These are phyloP conservation scores for Microctonus hyperodae DNA, from an alignment of 2,888 invertebrate genomes.

Conservation along the genomic window DNA sequence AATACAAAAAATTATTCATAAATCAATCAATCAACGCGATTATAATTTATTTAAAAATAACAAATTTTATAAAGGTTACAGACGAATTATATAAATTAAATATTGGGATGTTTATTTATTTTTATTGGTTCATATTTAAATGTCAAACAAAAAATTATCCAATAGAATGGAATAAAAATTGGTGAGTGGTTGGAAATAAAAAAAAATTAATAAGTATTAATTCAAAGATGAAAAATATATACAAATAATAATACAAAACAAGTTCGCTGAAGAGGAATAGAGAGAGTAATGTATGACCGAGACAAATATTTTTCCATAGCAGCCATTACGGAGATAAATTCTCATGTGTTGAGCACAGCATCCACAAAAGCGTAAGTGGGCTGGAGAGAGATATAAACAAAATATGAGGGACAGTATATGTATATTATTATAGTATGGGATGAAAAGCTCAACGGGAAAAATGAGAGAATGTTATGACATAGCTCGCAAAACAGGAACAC, in stretches of 20 bases:
- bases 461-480: constrained; percentile 6
- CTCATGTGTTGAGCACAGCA: constrained; percentile 12
- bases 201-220: neutral
- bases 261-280: constrained; percentile 10
- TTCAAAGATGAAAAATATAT: neutral
- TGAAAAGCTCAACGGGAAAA: constrained; percentile 13
- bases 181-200: neutral
- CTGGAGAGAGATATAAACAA: constrained; percentile 5
- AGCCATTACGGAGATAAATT: constrained; percentile 41
- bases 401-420: constrained; percentile 11
- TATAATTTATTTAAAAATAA: too few species aligned
- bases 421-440: constrained; percentile 11
- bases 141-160: constrained; percentile 1
- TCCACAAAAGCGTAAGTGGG: neutral
- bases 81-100: constrained; percentile 2
- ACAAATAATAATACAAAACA: neutral
- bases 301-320: constrained; percentile 40
- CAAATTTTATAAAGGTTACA: too few species aligned
- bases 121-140: neutral
- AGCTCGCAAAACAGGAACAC: constrained; percentile 21
- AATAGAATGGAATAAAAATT: neutral
- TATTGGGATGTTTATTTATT: neutral
- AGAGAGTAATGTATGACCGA: constrained; percentile 20
- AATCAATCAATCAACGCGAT: too few species aligned
- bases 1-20: neutral